These are phyloP conservation scores for Matsumyia berberina DNA, from an alignment of 2,888 invertebrate species.

Conservation along the genomic window DNA sequence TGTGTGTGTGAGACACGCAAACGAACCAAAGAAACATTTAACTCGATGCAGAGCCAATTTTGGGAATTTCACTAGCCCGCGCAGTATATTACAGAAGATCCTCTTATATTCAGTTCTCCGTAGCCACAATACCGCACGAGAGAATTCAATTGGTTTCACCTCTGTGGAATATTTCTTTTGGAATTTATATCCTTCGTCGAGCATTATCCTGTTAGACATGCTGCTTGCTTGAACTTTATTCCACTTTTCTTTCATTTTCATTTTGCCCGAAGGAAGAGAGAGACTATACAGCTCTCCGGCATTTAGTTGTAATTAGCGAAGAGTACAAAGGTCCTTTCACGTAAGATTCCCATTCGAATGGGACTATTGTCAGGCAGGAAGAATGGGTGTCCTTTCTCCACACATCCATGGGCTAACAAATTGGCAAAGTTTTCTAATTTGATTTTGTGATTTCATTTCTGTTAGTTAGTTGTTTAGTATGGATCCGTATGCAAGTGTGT, in stretches of 20 bases:
- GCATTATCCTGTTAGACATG: slow-evolving; percentile 33
- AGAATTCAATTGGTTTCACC: slow-evolving; percentile 72
- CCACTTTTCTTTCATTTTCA: slow-evolving; percentile 30
- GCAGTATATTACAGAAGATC: slow-evolving; percentile 39
- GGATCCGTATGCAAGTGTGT: slow-evolving; percentile 3
- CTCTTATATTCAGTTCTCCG: background rate
- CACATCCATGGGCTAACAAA: slow-evolving; percentile 68
- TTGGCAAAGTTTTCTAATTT: slow-evolving; percentile 76
- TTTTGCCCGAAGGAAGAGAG: background rate
- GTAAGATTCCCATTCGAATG: slow-evolving; percentile 31
- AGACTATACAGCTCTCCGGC: slow-evolving; percentile 12
- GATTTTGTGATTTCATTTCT: slow-evolving; percentile 74
- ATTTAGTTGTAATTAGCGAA: slow-evolving; percentile 58
- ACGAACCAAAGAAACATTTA: slow-evolving; percentile 50
- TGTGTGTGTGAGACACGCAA: slow-evolving; percentile 3
- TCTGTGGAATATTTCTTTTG: slow-evolving; percentile 52
- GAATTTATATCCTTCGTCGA: slow-evolving; percentile 64
- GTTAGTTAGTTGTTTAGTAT: slow-evolving; percentile 55
- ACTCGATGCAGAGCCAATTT: slow-evolving; percentile 44
- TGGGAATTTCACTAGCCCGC: slow-evolving; percentile 34
- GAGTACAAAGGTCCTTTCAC: slow-evolving; percentile 53
- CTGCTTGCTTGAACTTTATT: slow-evolving; percentile 31
- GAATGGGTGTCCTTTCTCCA: slow-evolving; percentile 32
- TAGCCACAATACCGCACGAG: background rate
- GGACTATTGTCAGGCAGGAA: slow-evolving; percentile 18